Evolutionary conservation across 30 jellyfish, hydroid and myxozoan genomes (phyloP).

Genomic region (Aurelia sp.): DNA sequence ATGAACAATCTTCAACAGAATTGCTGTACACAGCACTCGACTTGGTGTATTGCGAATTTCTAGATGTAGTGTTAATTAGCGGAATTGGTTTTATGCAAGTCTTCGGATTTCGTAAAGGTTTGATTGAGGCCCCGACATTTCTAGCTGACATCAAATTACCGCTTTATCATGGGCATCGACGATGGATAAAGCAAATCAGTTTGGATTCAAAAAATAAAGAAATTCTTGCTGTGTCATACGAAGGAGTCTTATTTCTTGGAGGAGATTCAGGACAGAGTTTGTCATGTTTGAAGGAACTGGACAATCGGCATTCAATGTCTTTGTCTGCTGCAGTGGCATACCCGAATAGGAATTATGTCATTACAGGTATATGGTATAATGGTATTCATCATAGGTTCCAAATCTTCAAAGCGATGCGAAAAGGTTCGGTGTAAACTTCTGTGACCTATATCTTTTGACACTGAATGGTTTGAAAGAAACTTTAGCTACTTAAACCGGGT

Average conservation of each 20-base stretch:
- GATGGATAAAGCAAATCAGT: conserved; percentile 78
- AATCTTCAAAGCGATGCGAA: too few species aligned
- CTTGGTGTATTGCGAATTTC: conserved; percentile 61
- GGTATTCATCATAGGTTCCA: not conserved
- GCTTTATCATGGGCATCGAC: conserved; percentile 23
- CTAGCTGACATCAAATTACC: conserved; percentile 40
- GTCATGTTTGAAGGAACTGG: conserved; percentile 44
- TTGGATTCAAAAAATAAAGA: conserved; percentile 41
- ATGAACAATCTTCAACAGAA: conserved; percentile 57
- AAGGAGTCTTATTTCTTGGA: conserved; percentile 68
- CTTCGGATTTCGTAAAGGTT: conserved; percentile 62
- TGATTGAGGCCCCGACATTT: conserved; percentile 72
- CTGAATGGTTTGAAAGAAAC: too few species aligned
- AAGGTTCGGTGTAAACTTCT: too few species aligned
- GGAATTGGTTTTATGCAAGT: conserved; percentile 82
- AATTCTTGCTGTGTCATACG: conserved; percentile 78
- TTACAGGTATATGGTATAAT: conserved; percentile 76
- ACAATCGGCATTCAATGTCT: conserved; percentile 86
- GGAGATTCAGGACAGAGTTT: conserved; percentile 18
- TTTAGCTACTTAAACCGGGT: too few species aligned
- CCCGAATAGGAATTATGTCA: conserved; percentile 57
- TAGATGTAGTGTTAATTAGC: conserved; percentile 54
- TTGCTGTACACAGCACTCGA: conserved; percentile 72
- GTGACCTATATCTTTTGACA: too few species aligned
- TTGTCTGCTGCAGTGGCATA: conserved; percentile 68